Conservation (phyloP, 1,140 invertebrate species). For the Drosophila grimshawi region DNA sequence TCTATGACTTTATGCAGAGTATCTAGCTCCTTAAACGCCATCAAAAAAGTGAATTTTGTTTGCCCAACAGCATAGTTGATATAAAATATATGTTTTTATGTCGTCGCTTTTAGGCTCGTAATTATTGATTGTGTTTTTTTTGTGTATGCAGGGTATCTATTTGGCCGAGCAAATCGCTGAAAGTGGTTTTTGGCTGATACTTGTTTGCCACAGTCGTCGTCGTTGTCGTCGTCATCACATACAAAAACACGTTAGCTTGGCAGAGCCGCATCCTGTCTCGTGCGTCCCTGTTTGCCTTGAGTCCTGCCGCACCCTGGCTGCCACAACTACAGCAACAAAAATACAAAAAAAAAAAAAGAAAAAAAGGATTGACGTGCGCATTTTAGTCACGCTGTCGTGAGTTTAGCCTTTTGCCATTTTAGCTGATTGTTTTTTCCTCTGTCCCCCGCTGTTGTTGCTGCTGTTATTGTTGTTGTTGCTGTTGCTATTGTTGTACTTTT, state of each 20-base stretch:
- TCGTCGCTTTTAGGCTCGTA: no score
- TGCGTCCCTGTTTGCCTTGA: slow-evolving; percentile 1
- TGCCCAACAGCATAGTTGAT: no score
- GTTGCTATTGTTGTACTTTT: slow-evolving; percentile 19
- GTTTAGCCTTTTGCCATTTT: slow-evolving; percentile 71
- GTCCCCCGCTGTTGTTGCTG: slow-evolving; percentile 11
- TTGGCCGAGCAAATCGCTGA: not conserved
- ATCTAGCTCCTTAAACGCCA: not conserved
- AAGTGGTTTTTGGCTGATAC: slow-evolving; percentile 14
- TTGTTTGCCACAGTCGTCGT: slow-evolving; percentile 27
- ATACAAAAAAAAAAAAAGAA: not conserved
- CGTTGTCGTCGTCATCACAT: slow-evolving; percentile 13
- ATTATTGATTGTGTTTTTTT: not conserved
- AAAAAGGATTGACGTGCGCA: slow-evolving; percentile 75
- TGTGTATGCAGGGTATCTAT: not conserved
- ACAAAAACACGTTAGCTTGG: slow-evolving; percentile 32
- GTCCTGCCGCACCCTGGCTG: slow-evolving; percentile 4
- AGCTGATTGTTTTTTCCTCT: slow-evolving; percentile 69
- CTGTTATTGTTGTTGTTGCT: slow-evolving; percentile 34
- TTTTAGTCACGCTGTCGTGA: slow-evolving; percentile 74
- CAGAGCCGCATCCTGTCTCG: slow-evolving; percentile 10
- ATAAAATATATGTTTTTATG: no score
- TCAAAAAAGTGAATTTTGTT: no score
- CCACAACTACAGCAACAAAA: slow-evolving; percentile 14
- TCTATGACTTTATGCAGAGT: no score